Evolutionary conservation across 2,113 vertebrate species (phyloP).

Genomic region (Mormoops blainvillei): DNA sequence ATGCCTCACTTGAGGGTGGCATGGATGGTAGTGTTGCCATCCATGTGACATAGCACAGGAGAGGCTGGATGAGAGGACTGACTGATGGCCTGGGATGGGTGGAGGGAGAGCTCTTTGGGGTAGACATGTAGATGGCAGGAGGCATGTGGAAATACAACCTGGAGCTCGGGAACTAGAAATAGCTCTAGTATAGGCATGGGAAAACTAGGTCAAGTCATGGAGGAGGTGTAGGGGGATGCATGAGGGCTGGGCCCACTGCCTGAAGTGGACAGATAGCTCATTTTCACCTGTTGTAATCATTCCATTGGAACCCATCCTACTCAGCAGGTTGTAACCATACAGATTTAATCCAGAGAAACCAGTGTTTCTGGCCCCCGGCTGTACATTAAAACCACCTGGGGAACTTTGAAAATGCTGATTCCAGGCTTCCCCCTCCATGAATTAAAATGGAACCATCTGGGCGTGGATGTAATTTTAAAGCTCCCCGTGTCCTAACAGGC

Average conservation of each 20-base stretch:
- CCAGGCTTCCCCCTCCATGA: not conserved
- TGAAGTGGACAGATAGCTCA: not conserved
- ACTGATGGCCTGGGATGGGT: not conserved
- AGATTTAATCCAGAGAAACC: not conserved
- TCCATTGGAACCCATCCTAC: not conserved
- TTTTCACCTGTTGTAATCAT: not conserved
- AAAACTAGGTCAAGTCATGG: not conserved
- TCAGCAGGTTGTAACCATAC: not conserved
- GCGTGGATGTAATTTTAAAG: not conserved
- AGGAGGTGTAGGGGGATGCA: not conserved
- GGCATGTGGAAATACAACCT: not conserved
- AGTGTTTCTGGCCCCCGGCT: not conserved
- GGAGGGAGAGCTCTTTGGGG: not conserved
- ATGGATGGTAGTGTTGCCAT: not conserved
- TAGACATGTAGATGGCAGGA: not conserved
- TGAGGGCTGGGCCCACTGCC: not conserved
- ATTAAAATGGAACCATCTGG: slow-evolving; percentile 30
- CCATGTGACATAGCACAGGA: not conserved
- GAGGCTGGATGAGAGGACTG: not conserved
- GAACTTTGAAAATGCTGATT: not conserved
- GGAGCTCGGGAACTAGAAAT: not conserved
- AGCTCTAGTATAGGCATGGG: not conserved
- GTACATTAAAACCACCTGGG: not conserved
- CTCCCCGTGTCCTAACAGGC: not conserved
- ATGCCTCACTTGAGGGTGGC: not conserved